Evolutionary conservation across 2,888 invertebrate genomes (phyloP), one percentile per base, ranked within the genome.

Genomic region (Nipponacmea schrenckii): DNA sequence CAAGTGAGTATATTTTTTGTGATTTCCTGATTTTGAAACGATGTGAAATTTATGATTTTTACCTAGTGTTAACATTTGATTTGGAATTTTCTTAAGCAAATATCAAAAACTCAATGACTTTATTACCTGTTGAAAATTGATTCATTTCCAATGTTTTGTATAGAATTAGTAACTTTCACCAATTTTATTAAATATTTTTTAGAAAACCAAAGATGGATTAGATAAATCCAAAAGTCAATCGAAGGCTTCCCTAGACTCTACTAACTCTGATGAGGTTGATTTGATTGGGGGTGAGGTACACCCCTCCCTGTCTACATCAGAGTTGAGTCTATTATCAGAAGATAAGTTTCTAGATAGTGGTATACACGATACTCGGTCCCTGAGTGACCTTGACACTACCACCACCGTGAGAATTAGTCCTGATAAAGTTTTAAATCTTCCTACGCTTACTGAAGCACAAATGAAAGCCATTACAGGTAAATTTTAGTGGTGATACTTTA

Each of bases 391-490:
- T n/a, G 84, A 84, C 31, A 48, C 70, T 68, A 65, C 56, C 12
- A 75, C 82, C 65, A 79, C 81, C 3, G 77, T 84, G 24, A 77
- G 85, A 63, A 81, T 83, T 68, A 86, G 85, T 74, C 86, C 86
- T 0, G 87, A 86, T 73, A 83, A 82, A 79, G 80, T 83, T 48
- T 76, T 84, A 24, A 80, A 81, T 62, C 74, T 86, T 20, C 83
- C 86, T 10, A 82, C 82, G 44, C 80, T 89, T 39, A 87, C 87
- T n/a, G 87, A 88, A 73, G 88, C 87, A 45, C 88, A 88, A 75
- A 80, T 85, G 69, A 86, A 83, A 74, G 85, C 88, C 26, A 84
- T 89, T 44, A 86, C 86, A 78, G 89, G 89, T 89, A 70, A 39
- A 69, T 74, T 50, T 8, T 26, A n/a, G n/a, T n/a, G n/a, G n/a